phyloP scores from a whole-genome alignment of 2,888 invertebrate genomes.

The Luperina nickerlii region DNA sequence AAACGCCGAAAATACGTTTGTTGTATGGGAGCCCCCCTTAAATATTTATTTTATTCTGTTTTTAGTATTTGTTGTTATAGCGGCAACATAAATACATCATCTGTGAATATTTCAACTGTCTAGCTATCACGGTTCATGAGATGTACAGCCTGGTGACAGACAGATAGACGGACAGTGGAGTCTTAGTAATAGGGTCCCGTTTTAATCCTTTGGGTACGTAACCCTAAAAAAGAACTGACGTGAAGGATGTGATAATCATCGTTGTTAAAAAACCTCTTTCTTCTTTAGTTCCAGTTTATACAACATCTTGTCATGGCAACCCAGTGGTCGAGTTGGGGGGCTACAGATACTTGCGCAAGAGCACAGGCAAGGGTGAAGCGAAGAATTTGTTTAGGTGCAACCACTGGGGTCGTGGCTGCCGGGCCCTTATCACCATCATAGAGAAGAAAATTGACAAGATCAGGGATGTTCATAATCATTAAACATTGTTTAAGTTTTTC shows the following conservation, averaged over 20 bases:
- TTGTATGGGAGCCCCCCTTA: too few relatives aligned
- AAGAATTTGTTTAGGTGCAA: constrained; percentile 69
- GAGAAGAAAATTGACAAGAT: constrained; percentile 49
- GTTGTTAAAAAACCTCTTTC: background rate
- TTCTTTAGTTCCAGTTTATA: constrained; percentile 47
- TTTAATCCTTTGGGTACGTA: too few relatives aligned
- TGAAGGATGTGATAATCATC: background rate
- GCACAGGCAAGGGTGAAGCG: constrained; percentile 44
- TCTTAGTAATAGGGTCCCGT: too few relatives aligned
- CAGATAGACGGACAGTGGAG: too few relatives aligned
- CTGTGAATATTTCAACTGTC: too few relatives aligned
- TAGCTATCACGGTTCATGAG: too few relatives aligned
- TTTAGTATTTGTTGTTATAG: too few relatives aligned
- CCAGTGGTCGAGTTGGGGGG: constrained; percentile 66
- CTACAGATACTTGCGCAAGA: constrained; percentile 67
- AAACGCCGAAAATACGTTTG: too few relatives aligned
- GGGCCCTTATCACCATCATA: constrained; percentile 63
- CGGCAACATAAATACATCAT: too few relatives aligned
- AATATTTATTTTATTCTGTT: too few relatives aligned
- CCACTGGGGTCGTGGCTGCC: constrained; percentile 66
- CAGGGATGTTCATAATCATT: constrained; percentile 54
- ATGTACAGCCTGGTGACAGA: too few relatives aligned
- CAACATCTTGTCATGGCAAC: constrained; percentile 60
- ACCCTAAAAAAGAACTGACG: too few relatives aligned
- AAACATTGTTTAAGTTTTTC: background rate